These are phyloP conservation scores for Sarotherodon lohbergeri DNA, from an alignment of 2,113 vertebrate species.

Conservation along the genomic window DNA sequence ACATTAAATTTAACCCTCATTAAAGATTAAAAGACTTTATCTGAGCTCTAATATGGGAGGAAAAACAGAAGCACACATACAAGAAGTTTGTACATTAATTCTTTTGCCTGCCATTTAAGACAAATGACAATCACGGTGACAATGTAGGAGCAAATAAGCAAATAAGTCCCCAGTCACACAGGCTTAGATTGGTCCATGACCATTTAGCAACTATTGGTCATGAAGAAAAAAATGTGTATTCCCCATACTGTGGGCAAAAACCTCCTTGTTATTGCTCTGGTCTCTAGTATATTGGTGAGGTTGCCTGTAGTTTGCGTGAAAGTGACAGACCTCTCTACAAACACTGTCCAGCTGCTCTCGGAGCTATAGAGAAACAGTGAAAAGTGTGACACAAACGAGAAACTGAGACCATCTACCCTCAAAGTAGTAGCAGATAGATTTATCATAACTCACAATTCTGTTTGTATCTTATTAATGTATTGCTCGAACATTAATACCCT, in stretches of 20 bases:
- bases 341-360: neutral
- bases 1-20: slow-evolving; percentile 22
- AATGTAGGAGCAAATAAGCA: neutral
- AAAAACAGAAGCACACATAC: neutral
- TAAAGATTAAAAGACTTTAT: slow-evolving; percentile 4
- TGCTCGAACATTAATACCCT: neutral
- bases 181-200: neutral
- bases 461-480: neutral
- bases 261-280: neutral
- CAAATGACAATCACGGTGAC: neutral
- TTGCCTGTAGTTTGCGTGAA: neutral
- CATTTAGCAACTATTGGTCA: neutral
- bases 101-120: neutral
- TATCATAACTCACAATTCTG: neutral
- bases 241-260: neutral
- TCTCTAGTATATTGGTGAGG: neutral
- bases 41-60: neutral
- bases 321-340: neutral
- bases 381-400: neutral
- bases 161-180: neutral
- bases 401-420: neutral
- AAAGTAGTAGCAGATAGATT: neutral
- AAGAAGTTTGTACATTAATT: neutral
- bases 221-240: neutral
- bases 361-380: neutral